A percentile compares a stretch with the other conserved stretches of the same genome.
Conservation (phyloP, 2,797 vertebrate species). For the Muscicapa striata region DNA sequence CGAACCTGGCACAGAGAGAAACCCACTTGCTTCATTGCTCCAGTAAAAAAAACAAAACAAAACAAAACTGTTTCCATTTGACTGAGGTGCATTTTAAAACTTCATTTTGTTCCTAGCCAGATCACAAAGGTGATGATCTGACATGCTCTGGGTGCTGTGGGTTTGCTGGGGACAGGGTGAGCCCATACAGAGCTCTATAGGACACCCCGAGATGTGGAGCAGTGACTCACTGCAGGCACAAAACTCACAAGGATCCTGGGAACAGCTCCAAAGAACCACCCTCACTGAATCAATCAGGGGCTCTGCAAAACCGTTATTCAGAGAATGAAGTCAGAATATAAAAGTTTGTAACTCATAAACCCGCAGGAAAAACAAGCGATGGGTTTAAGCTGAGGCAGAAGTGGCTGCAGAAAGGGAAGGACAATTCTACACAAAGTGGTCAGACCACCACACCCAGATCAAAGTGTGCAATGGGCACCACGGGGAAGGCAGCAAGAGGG, state of each 20-base stretch:
- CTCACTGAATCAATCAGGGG: not conserved
- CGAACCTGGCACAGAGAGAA: not conserved
- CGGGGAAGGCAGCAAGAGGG: not conserved
- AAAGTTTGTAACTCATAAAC: not conserved
- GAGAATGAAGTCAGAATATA: not conserved
- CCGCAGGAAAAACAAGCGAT: not conserved
- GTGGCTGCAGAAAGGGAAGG: not conserved
- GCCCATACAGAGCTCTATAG: fast-evolving
- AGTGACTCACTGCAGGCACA: not conserved
- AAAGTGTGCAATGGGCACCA: not conserved
- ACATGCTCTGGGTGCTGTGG: not conserved
- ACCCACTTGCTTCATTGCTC: not conserved
- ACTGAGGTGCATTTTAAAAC: not conserved
- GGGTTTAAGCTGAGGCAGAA: not conserved
- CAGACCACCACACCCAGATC: not conserved
- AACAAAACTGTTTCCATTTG: not conserved
- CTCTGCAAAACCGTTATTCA: not conserved
- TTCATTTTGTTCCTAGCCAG: not conserved
- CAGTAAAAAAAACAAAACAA: not conserved
- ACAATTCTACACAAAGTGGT: not conserved
- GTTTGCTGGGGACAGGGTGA: not conserved
- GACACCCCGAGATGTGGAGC: not conserved
- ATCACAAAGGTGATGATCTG: not conserved
- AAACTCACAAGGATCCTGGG: not conserved
- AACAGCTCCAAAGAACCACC: not conserved